Conservation (phyloP, 2,113 vertebrate species). For the Strix aluco region DNA sequence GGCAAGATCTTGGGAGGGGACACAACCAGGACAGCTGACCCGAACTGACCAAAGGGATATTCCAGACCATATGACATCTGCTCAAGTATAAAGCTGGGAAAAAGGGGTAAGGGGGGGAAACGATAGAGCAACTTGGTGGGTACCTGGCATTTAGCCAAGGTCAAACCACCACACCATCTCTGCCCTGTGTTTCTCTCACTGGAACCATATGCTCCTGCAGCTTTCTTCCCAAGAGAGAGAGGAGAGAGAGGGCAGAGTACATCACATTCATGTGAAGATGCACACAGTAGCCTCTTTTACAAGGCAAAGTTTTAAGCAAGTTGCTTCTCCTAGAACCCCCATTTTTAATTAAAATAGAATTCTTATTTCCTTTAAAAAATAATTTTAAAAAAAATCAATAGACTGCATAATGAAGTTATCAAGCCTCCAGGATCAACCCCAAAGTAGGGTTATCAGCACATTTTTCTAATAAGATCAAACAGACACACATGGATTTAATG, state of each 20-base stretch:
- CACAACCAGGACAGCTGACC: no score
- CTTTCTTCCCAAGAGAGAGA: not conserved
- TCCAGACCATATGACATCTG: no score
- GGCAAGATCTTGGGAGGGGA: no score
- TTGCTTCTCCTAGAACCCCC: not conserved
- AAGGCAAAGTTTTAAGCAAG: not conserved
- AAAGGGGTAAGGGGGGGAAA: no score
- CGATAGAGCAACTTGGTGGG: no score
- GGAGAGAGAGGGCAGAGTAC: not conserved
- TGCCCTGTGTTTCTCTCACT: not conserved
- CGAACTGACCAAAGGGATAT: no score
- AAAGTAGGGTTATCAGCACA: not conserved
- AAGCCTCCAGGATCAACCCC: not conserved
- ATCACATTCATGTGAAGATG: not conserved
- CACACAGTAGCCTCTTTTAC: not conserved
- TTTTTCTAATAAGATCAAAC: conserved; percentile 4
- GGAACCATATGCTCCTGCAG: not conserved
- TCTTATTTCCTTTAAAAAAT: not conserved
- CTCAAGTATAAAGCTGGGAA: no score
- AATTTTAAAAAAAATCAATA: not conserved
- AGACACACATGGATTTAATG: not conserved
- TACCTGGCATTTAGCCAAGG: no score
- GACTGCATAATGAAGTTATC: not conserved
- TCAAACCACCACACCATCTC: not conserved
- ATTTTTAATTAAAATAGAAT: not conserved